Evolutionary conservation across 64 coral and sea anemone species (phyloP), one percentile per base, ranked within the genome.

Genomic region (Exaiptasia diaphana): DNA sequence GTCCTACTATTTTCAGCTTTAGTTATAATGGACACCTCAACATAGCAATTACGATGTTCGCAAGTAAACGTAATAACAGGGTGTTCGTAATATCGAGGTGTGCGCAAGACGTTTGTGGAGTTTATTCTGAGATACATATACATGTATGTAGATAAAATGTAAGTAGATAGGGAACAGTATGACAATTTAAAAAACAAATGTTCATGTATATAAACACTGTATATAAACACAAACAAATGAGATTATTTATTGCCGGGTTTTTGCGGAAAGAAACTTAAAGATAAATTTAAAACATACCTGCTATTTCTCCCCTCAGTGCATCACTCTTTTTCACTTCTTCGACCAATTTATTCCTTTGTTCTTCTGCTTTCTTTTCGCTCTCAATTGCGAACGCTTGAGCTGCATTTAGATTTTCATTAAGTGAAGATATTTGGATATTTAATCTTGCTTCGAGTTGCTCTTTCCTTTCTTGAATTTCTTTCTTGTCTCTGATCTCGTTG

Each of bases 401-500:
- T 0, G 91, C 91, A 29, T 60, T 15, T 2, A 94, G 60, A 23
- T 94, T 94, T 53, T 94, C 91, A 6, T 50, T 89, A 10, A 94
- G 53, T 39, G 91, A 94, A 8, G 91, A 82, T 49, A 94, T 84
- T 37, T 94, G 91, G 41, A 94, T 94, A n/a, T 89, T 89, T 2
- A 94, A 35, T 2, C 86, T 72, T 8, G 91, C 75, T 38, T 94
- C 91, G 3, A 29, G 84, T 71, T 94, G 85, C 29, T 94, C 91
- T 32, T 77, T 79, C 22, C 50, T 85, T 65, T 94, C 76, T n/a
- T 83, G 62, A 4, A 88, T 69, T 25, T 94, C 91, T 72, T 87
- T 37, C 28, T 72, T 76, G 0, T 87, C 91, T 71, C 77, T 64
- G 0, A 62, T 89, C 58, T 94, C 91, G 20, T 94, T 94, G 44